Conservation (phyloP, 2,888 invertebrate species). For the Ernsta delagoae region DNA sequence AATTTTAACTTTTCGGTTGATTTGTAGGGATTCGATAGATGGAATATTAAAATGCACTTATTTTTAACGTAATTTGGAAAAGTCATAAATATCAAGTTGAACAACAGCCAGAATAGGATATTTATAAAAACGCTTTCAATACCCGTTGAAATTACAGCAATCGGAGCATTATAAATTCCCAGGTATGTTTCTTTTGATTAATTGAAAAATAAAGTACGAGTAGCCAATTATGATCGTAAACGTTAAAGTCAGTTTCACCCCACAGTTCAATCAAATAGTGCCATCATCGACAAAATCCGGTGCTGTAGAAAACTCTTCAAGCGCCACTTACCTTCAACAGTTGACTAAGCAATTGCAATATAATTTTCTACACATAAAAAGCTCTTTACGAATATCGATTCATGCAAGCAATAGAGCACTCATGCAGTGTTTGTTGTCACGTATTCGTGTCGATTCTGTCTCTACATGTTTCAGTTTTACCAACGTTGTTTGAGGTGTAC, state of each 20-base stretch:
- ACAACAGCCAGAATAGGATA: not conserved
- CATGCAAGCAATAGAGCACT: constrained; percentile 77
- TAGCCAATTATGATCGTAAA: not conserved
- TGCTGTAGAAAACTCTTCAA: constrained; percentile 32
- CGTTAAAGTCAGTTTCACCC: constrained; percentile 6
- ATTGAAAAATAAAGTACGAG: not conserved
- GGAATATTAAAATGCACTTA: too few relatives aligned
- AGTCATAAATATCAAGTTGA: not conserved
- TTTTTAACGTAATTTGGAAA: not conserved
- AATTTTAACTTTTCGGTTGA: too few relatives aligned
- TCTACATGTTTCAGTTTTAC: constrained; percentile 42
- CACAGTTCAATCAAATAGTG: constrained; percentile 23
- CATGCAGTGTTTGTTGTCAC: constrained; percentile 77
- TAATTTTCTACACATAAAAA: constrained; percentile 78
- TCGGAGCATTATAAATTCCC: not conserved
- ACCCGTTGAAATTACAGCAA: not conserved
- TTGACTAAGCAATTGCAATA: constrained; percentile 28
- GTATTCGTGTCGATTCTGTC: constrained; percentile 49
- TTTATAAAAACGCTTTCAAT: not conserved
- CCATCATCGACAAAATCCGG: constrained; percentile 30
- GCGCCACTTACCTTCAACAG: constrained; percentile 34
- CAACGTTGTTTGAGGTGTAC: constrained; percentile 55
- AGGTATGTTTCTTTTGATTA: not conserved
- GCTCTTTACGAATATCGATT: constrained; percentile 66
- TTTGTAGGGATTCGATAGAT: too few relatives aligned